Evolutionary conservation across 1,140 invertebrate genomes (phyloP), one percentile per base, ranked within the genome.

Genomic region (Diachasmimorpha longicaudata): DNA sequence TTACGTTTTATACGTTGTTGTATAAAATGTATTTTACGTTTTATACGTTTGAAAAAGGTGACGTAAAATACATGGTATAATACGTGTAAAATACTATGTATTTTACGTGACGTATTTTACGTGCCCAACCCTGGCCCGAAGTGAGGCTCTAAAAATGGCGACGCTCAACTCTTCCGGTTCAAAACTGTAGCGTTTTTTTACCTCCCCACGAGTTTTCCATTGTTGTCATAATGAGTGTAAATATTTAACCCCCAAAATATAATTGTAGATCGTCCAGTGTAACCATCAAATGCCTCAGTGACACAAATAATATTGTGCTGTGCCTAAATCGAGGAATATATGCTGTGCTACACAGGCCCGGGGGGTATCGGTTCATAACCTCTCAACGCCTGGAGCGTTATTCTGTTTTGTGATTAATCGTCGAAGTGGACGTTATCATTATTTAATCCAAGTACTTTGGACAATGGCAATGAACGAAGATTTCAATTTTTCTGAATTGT

Each of bases 401-500:
- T 25, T 63, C 19, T 63, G 23, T 23, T 63, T 63, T 63, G n/a
- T 55, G n/a, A 55, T 19, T 23, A 19, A 4, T 55, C 21, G 16
- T 25, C 25, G 13, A 4, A 6, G 39, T 42, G 16, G 16, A 31
- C 19, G 36, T 36, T 69, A 36, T n/a, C 39, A 44, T 67, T 55
- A 72, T 66, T 63, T 36, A 6, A 52, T 19, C 14, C 14, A 1
- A 52, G 48, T 68, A 21, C 36, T 70, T 46, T 72, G 76, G 58
- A 85, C 89, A 83, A 92, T 92, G 91, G 91, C 91, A 87, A 91
- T 92, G 90, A 91, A 89, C 82, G 91, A 91, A 79, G 91, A 92
- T 84, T 91, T 93, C 77, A 93, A 92, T 86, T 93, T 93, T 87
- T 90, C 91, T 37, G 92, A 93, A 85, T 88, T 93, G 42, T 93